Base-by-base conservation (phyloP, 1,140 invertebrate species). In the Cyrtorhinus lividipennis region DNA sequence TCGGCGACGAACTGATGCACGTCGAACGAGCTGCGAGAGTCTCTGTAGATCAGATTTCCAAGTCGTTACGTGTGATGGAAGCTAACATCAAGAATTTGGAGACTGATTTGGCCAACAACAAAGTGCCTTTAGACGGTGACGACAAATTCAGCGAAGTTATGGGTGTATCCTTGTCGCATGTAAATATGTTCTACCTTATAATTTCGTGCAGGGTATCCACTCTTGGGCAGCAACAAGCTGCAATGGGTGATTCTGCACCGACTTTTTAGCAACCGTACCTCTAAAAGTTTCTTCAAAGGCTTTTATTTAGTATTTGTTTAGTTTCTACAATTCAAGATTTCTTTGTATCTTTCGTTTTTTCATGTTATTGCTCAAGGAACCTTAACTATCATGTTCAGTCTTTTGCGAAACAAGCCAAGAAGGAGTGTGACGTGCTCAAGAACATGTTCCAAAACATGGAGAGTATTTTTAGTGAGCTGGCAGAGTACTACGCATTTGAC, bases 371-470 rank as follows among this genome's bases (percentile, higher is more conserved):
- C n/a, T n/a, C n/a, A n/a, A n/a, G n/a, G n/a, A n/a, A n/a, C 68
- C 70, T 75, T 73, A 66, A 73, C 10, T 26, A 2, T 48, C 59
- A 62, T 27, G 22, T 61, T 24, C 68, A 85, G 80, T 73, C 77
- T 53, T 94, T 94, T 74, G 81, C 87, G 0, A 77, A 80, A 68
- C 85, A 88, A 65, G 92, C 92, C 0, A 79, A 86, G 22, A 82
- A 90, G 63, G 88, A 95, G 63, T 91, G 86, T 71, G 87, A 90
- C 70, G 80, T 96, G 0, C 73, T 98, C 62, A 83, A 89, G 70
- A 90, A 87, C 58, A 97, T 98, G 94, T 90, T 87, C 71, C 85
- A 87, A 67, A 93, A 95, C 72, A 93, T 98, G 87, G 90, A 93
- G 65, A 80, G 77, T 24, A 70, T 93, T 0, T 98, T 89, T 75